Conservation (phyloP, 2,888 invertebrate species). For the Chirona hameri region DNA sequence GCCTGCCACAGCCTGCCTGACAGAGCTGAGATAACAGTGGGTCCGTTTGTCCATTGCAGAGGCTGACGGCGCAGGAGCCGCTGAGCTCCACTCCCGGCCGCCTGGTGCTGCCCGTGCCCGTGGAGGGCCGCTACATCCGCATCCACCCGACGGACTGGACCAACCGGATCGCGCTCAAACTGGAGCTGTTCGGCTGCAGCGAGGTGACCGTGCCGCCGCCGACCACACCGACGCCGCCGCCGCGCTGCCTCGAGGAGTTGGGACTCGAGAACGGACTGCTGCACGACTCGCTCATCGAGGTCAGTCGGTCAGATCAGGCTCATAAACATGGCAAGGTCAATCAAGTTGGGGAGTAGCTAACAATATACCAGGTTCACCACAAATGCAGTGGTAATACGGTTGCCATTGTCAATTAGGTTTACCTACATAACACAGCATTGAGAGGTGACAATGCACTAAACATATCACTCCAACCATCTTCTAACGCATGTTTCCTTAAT, state of each 20-base stretch:
- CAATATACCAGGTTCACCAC: too few species aligned
- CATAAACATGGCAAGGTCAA: too few species aligned
- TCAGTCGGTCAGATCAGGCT: conserved; percentile 42
- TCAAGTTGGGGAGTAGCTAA: too few species aligned
- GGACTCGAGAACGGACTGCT: conserved; percentile 60
- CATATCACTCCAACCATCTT: too few species aligned
- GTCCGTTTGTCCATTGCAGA: background rate
- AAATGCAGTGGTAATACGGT: too few species aligned
- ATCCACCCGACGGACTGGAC: conserved; percentile 73
- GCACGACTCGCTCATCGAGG: background rate
- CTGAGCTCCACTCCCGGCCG: conserved; percentile 52
- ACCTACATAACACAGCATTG: too few species aligned
- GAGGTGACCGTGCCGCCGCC: conserved; percentile 41
- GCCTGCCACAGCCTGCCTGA: too few species aligned
- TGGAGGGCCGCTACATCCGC: conserved; percentile 69
- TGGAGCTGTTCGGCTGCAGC: conserved; percentile 71
- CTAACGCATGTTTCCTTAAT: too few species aligned
- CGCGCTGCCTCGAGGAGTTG: conserved; percentile 61
- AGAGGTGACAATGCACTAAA: too few species aligned
- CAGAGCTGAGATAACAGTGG: too few species aligned
- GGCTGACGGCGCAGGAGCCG: background rate
- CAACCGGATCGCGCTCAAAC: conserved; percentile 60
- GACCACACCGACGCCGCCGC: conserved; percentile 37
- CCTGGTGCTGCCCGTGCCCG: conserved; percentile 64
- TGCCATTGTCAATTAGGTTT: too few species aligned